phyloP scores from a whole-genome alignment of 2,888 invertebrate species.

The Dioctria rufipes region DNA sequence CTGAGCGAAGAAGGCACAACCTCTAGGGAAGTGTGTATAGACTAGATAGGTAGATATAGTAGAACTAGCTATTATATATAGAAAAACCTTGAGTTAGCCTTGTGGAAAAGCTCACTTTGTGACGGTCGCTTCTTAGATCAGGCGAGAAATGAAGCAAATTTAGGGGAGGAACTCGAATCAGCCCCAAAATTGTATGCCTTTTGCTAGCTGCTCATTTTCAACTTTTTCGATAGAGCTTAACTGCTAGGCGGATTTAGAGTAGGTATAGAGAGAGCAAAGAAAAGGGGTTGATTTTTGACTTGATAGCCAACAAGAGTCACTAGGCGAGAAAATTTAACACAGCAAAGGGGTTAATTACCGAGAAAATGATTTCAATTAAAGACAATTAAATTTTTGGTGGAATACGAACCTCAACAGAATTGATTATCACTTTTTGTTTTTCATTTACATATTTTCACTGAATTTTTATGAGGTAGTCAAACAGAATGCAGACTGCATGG shows the following conservation, averaged over 20 bases:
- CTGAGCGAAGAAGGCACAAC: neutral
- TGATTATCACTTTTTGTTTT: conserved; percentile 16
- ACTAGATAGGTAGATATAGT: no score
- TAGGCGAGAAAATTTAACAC: conserved; percentile 56
- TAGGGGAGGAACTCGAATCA: conserved; percentile 25
- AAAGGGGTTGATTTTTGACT: conserved; percentile 35
- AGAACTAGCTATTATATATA: no score
- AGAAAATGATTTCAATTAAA: conserved; percentile 64
- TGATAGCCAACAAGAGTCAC: conserved; percentile 46
- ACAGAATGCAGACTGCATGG: no score
- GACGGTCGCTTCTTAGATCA: conserved; percentile 32
- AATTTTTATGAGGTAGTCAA: no score
- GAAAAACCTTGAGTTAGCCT: conserved; percentile 41
- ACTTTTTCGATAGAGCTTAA: conserved; percentile 7
- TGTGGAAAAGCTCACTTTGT: conserved; percentile 52
- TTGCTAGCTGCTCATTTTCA: conserved; percentile 17
- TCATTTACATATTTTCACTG: neutral
- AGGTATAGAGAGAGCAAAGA: neutral
- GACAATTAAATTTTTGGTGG: conserved; percentile 62
- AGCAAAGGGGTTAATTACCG: conserved; percentile 63
- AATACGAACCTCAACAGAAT: conserved; percentile 1
- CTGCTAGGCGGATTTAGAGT: neutral
- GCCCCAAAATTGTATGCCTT: conserved; percentile 13
- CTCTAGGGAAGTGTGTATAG: neutral
- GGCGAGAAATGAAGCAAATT: conserved; percentile 43